phyloP scores from a whole-genome alignment of 2,113 vertebrate genomes.

The Pseudorectes ferrugineus region DNA sequence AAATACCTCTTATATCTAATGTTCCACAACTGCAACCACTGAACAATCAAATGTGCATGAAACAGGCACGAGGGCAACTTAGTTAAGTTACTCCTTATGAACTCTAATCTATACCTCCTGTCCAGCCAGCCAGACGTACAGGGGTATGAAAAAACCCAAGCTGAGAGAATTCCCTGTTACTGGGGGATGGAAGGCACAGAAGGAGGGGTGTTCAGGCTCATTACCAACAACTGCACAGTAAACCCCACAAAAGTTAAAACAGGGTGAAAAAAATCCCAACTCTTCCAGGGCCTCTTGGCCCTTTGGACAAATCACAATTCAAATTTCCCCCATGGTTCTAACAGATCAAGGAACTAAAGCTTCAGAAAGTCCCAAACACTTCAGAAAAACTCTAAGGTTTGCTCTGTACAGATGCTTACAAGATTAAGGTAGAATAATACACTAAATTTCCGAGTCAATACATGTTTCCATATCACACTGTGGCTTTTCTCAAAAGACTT shows the following conservation, averaged over 20 bases:
- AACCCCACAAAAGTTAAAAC: neutral
- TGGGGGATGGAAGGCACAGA: neutral
- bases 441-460: neutral
- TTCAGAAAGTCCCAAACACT: neutral
- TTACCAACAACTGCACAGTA: neutral
- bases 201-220: neutral
- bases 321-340: neutral
- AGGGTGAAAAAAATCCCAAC: too few relatives aligned
- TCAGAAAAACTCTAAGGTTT: neutral
- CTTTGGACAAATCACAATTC: neutral
- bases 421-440: neutral
- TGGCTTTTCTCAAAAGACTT: neutral
- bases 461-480: neutral
- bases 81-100: neutral
- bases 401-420: neutral
- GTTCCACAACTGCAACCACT: neutral
- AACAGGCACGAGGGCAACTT: neutral
- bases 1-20: neutral
- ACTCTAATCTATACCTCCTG: rapidly evolving
- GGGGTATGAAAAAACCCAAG: neutral
- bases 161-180: neutral
- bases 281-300: neutral
- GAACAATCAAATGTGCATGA: neutral
- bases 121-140: neutral
- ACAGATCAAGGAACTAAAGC: neutral